phyloP scores from a whole-genome alignment of 2,797 vertebrate species.

The Malurus leucopterus region DNA sequence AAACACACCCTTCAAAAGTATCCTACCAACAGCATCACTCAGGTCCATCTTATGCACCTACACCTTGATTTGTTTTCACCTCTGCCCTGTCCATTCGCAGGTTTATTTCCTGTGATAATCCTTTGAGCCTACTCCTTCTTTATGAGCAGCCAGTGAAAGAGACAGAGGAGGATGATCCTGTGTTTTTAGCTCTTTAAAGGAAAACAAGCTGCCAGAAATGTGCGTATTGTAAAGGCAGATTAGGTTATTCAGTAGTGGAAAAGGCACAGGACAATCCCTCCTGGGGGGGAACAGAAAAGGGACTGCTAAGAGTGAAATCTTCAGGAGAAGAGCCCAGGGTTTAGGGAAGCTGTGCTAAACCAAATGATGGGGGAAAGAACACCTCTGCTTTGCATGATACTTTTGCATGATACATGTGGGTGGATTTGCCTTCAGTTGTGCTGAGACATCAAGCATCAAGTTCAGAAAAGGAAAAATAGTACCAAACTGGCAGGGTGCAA shows the following conservation, averaged over 20 bases:
- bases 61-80: background rate
- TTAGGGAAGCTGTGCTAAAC: background rate
- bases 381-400: background rate
- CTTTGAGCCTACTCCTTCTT: background rate
- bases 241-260: background rate
- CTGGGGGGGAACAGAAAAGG: background rate
- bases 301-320: background rate
- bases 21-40: background rate
- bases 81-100: background rate
- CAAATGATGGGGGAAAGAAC: background rate
- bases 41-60: background rate
- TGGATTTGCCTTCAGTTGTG: background rate
- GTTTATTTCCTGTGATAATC: background rate
- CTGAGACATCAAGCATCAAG: background rate
- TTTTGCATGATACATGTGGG: background rate
- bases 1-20: background rate
- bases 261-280: background rate
- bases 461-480: background rate
- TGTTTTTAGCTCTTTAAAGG: background rate
- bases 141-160: background rate
- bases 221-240: background rate
- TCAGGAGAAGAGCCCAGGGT: background rate
- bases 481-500: background rate
- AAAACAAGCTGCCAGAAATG: background rate
- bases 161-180: background rate